Evolutionary conservation across 2,113 vertebrate genomes (phyloP).

Genomic region (Nesoenas mayeri): DNA sequence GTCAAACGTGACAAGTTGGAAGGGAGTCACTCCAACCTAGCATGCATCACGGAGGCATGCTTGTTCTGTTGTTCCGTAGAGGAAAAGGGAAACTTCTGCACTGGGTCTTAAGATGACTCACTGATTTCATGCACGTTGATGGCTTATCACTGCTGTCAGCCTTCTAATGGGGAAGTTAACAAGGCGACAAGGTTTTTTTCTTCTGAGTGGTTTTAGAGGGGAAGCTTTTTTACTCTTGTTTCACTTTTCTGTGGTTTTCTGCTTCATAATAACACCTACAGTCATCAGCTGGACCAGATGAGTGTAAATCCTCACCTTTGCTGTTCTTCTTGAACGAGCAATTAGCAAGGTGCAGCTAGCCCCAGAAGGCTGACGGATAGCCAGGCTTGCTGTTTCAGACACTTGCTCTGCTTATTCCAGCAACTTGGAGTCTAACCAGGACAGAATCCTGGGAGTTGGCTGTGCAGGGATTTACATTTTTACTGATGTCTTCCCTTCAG

Average conservation of each 20-base stretch:
- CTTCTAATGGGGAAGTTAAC: not conserved
- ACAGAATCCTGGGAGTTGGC: slow-evolving; percentile 9
- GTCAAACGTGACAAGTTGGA: not conserved
- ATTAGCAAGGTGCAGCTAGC: not conserved
- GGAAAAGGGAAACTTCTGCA: not conserved
- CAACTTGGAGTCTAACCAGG: slow-evolving; percentile 8
- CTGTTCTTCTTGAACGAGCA: accelerated
- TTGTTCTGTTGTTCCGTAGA: not conserved
- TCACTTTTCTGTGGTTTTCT: not conserved
- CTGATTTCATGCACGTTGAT: not conserved
- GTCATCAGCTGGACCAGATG: not conserved
- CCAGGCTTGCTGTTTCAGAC: not conserved
- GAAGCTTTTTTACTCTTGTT: not conserved
- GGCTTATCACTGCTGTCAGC: slow-evolving; percentile 8
- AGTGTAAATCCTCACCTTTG: slow-evolving; percentile 4
- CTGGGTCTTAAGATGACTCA: not conserved
- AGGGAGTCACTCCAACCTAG: not conserved
- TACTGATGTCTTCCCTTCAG: slow-evolving; percentile 3
- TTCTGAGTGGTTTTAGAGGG: not conserved
- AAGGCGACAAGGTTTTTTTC: not conserved
- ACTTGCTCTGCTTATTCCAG: not conserved
- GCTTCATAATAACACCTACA: not conserved
- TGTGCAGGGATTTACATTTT: not conserved
- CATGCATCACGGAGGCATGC: not conserved
- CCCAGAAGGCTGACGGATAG: not conserved